Evolutionary conservation across 2,113 vertebrate species (phyloP).

Genomic region (Myrmecophaga tridactyla): DNA sequence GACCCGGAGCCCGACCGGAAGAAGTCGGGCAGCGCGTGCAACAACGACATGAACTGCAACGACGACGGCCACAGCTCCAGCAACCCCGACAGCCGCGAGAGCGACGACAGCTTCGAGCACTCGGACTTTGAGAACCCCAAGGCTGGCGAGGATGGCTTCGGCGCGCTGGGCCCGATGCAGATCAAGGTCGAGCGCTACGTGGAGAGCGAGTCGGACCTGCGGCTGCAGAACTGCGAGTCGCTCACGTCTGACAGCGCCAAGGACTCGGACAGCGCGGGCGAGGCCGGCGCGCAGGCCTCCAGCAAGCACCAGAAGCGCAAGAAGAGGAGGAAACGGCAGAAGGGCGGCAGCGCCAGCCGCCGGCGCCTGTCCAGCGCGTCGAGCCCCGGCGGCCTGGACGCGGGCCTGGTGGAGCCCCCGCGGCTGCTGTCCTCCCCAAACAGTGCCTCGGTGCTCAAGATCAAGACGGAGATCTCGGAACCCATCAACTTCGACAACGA

Average conservation of each 20-base stretch:
- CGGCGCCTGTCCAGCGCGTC: conserved; percentile 90
- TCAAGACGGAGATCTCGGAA: conserved; percentile 99
- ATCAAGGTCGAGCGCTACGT: conserved; percentile 98
- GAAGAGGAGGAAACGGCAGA: conserved; percentile 97
- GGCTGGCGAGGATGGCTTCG: conserved; percentile 87
- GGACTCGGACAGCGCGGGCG: conserved; percentile 87
- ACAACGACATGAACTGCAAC: conserved; percentile 94
- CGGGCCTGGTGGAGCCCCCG: conserved; percentile 87
- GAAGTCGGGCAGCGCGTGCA: conserved; percentile 89
- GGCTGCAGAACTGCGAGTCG: conserved; percentile 87
- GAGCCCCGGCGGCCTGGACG: conserved; percentile 89
- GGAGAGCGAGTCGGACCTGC: conserved; percentile 92
- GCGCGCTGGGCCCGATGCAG: conserved; percentile 92
- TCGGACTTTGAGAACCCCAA: conserved; percentile 93
- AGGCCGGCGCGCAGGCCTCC: conserved; percentile 85
- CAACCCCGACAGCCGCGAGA: conserved; percentile 97
- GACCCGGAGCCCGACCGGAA: conserved; percentile 93
- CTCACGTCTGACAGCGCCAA: conserved; percentile 90
- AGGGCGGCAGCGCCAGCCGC: conserved; percentile 90
- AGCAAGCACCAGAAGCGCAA: conserved; percentile 92
- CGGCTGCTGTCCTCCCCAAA: conserved; percentile 91
- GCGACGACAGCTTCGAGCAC: conserved; percentile 95
- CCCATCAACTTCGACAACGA: conserved; percentile 99
- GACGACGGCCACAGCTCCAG: conserved; percentile 96
- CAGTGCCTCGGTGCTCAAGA: conserved; percentile 95